Evolutionary conservation across 2,888 invertebrate species (phyloP), one percentile per base, ranked within the genome.

Genomic region (Netelia virgata): DNA sequence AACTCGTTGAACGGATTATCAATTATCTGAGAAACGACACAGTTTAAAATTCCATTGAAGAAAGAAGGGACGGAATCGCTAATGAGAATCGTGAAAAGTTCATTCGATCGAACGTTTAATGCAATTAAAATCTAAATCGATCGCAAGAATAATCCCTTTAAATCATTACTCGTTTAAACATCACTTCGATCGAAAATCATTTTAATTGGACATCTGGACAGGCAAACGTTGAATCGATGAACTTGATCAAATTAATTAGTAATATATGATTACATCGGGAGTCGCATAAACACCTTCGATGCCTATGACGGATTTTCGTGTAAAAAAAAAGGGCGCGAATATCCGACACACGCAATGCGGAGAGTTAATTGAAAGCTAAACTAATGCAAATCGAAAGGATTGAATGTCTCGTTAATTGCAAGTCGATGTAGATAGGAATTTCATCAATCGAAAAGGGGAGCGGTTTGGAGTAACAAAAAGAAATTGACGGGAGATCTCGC

Each of bases 401-500:
- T 50, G 14, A 50, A 68, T 16, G 10, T 68, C 14, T 50, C 1
- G 50, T 47, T 23, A 50, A 50, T 23, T 9, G 28, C 14, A n/a
- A 50, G 20, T 53, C 16, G 28, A 69, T 53, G 20, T 8, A n/a
- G 28, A 14, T 47, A 47, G 47, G 47, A 47, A 47, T 47, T 47
- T 47, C 5, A 47, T 23, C 8, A 28, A 53, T 53, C 3, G 23
- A 23, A 28, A 47, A 18, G 5, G 14, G 14, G n/a, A 47, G 20
- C 0, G 11, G 2, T 47, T 14, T 2, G 3, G 11, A 47, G 47
- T 47, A 47, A 47, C 23, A n/a, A 63, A 10, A 61, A n/a, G n/a
- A 63, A 63, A 63, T 63, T 63, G 11, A 59, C 41, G 63, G 28
- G 5, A 6, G 14, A 6, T 61, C 61, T 57, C 18, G 16, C 41